Evolutionary conservation across 2,888 invertebrate species (phyloP).

Genomic region (Listrodromus nycthemerus): DNA sequence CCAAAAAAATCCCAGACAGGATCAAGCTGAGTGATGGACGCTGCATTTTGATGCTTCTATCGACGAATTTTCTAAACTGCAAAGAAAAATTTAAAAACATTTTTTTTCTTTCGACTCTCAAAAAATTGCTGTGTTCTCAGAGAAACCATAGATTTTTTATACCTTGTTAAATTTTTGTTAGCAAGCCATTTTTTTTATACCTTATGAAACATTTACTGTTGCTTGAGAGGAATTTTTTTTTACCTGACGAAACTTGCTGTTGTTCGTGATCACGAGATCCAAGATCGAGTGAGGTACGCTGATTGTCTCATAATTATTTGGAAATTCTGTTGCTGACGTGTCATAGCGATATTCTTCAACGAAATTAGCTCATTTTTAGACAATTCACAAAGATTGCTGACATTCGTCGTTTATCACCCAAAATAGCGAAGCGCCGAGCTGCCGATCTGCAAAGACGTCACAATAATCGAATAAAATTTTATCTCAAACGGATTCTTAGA

Average conservation of each 20-base stretch:
- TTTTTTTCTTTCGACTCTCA: not conserved
- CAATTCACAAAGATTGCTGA: not conserved
- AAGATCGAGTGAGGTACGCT: not conserved
- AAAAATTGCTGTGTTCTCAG: not conserved
- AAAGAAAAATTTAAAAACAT: not conserved
- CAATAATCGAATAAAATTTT: not conserved
- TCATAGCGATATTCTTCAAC: not conserved
- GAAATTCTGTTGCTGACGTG: not conserved
- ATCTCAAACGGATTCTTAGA: not conserved
- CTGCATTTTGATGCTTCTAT: slow-evolving; percentile 71
- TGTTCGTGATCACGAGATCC: not conserved
- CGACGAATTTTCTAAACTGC: not conserved
- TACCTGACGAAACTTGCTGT: not conserved
- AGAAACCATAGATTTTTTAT: not conserved
- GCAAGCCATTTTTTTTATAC: not conserved
- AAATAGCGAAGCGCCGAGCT: not conserved
- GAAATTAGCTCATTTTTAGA: not conserved
- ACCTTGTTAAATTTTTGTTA: not conserved
- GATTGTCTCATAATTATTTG: not conserved
- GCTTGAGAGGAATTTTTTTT: not conserved
- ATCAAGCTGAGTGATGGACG: slow-evolving; percentile 87
- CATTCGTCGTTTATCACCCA: not conserved
- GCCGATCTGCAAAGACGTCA: not conserved
- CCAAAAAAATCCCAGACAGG: slow-evolving; percentile 88
- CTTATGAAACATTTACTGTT: not conserved